These are phyloP conservation scores for Julus scandinavius DNA, from an alignment of 2,888 invertebrate species.

Conservation along the genomic window DNA sequence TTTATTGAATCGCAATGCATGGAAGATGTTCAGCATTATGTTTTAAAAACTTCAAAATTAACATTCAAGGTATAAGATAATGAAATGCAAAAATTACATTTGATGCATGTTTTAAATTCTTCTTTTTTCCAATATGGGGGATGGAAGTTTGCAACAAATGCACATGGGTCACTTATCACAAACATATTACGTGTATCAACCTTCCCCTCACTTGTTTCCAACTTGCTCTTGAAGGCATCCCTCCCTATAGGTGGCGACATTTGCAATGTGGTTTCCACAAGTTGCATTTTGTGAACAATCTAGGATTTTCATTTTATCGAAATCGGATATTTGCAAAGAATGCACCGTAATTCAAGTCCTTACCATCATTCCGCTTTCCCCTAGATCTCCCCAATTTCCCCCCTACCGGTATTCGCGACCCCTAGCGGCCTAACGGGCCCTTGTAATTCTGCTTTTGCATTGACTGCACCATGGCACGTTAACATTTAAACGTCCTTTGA, in stretches of 20 bases:
- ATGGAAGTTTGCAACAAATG: too few species aligned
- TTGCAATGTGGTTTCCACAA: constrained; percentile 6
- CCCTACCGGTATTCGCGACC: neutral
- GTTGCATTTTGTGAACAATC: neutral
- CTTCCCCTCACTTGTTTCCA: neutral
- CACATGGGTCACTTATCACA: too few species aligned
- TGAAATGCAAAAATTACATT: too few species aligned
- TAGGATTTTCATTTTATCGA: neutral
- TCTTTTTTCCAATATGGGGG: too few species aligned
- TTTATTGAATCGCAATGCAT: too few species aligned
- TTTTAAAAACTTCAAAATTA: too few species aligned
- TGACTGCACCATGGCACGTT: too few species aligned
- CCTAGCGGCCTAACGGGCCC: neutral
- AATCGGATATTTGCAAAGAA: constrained; percentile 33
- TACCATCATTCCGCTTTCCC: neutral
- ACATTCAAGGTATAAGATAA: too few species aligned
- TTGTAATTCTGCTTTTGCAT: neutral
- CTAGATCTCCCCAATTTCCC: neutral
- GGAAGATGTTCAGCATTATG: too few species aligned
- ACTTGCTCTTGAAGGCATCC: neutral
- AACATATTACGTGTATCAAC: too few species aligned
- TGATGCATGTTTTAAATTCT: too few species aligned
- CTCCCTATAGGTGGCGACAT: constrained; percentile 8
- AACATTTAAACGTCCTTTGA: too few species aligned
- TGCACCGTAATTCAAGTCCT: constrained; percentile 3